Base-by-base conservation (phyloP, 2,113 vertebrate species). In the Python bivittatus region DNA sequence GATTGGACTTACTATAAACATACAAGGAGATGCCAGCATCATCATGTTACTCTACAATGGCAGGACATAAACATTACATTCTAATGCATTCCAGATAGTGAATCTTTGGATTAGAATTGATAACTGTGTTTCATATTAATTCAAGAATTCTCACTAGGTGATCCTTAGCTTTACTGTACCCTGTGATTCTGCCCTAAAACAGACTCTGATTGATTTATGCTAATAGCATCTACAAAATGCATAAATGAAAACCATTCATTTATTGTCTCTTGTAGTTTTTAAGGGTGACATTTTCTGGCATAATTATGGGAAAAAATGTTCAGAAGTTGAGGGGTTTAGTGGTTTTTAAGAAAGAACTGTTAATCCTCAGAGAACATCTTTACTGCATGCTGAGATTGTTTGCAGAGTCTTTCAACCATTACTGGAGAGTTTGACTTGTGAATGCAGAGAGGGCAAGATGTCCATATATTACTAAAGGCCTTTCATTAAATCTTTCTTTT, bases 401-500 rank as follows among this genome's bases (percentile, higher is more conserved):
- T 95, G 91, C 93, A 94, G 91, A 92, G 89, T 91, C 92, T 93
- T 88, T 72, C 94, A 84, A 86, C 58, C 60, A 33, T 58, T 93
- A 91, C 88, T 95, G 92, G 89, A 94, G 61, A 94, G 88, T 88
- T 83, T 85, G 91, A 58, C 64, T 96, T 94, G 90, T 9, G 61
- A 95, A 95, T 95, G 94, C 94, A 96, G 90, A 94, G 79, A 90
- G 92, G 96, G 95, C 87, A 94, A 54, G 58, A n/a, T 96, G 88
- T 94, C 94, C 88, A 15, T 94, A 64, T 94, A 96, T 95, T 96
- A 96, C 89, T 95, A 93, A 95, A 91, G 90, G 90, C 48, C 95
- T 97, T 97, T 96, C 95, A 97, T 98, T 96, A 97, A 94, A 97
- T 94, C 93, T 94, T 97, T 97, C 96, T 97, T 95, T 94, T 96